Percentiles rank a stretch among this genome's conserved stretches.
phyloP scores from a whole-genome alignment of 1,140 invertebrate genomes.

The Zophobas morio region DNA sequence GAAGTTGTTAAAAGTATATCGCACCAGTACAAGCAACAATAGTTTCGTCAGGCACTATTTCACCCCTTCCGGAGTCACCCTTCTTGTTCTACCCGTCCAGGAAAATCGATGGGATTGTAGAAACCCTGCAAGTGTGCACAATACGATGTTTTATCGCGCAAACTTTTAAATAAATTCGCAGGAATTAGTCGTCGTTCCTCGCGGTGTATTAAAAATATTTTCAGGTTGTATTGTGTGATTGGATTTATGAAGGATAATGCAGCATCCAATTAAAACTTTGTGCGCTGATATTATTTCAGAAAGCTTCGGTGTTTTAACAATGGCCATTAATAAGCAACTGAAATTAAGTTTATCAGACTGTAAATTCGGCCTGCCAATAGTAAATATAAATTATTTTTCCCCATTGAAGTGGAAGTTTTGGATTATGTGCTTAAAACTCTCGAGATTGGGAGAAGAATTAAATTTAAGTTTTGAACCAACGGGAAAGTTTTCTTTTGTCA shows the following conservation, averaged over 20 bases:
- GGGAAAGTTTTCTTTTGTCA: slow-evolving; percentile 9
- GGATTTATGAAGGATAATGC: slow-evolving; percentile 33
- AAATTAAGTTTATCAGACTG: slow-evolving; percentile 39
- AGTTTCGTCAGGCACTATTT: neutral
- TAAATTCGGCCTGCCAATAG: slow-evolving; percentile 19
- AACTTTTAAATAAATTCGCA: neutral
- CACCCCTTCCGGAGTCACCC: neutral
- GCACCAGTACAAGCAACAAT: neutral
- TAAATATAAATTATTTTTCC: slow-evolving; percentile 24
- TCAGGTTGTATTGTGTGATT: slow-evolving; percentile 16
- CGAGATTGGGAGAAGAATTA: slow-evolving; percentile 20
- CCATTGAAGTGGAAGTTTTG: slow-evolving; percentile 1
- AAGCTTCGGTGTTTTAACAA: slow-evolving; percentile 24
- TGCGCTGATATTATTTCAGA: slow-evolving; percentile 33
- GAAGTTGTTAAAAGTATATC: neutral
- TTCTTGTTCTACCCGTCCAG: neutral
- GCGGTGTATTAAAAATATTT: slow-evolving; percentile 14
- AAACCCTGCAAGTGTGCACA: too few species aligned
- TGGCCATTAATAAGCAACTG: slow-evolving; percentile 37
- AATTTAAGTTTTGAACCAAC: slow-evolving; percentile 14
- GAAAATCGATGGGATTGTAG: slow-evolving; percentile 9
- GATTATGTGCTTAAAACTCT: slow-evolving; percentile 16
- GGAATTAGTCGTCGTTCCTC: neutral
- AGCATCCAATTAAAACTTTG: slow-evolving; percentile 35
- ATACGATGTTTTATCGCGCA: neutral